Evolutionary conservation across 53 echinoderm and acorn worm genomes (phyloP).

Genomic region (Paelopatides confundens): DNA sequence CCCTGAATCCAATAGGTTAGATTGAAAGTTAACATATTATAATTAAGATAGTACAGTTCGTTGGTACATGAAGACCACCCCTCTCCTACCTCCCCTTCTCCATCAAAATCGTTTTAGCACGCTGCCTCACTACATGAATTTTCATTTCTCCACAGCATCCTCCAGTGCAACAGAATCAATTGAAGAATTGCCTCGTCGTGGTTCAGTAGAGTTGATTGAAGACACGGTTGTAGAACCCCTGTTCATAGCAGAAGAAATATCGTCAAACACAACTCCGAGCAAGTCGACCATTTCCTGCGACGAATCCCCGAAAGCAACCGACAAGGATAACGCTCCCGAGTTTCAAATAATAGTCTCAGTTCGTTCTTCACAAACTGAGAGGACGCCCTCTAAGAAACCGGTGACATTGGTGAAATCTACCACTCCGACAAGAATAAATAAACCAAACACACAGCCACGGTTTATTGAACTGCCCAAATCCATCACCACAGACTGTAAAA

Average conservation of each 20-base stretch:
- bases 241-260: conserved; percentile 5
- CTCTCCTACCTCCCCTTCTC: background rate
- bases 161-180: background rate
- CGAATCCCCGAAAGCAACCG: background rate
- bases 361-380: background rate
- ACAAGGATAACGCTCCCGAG: conserved; percentile 8
- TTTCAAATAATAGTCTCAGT: conserved; percentile 35
- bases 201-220: background rate
- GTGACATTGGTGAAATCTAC: background rate
- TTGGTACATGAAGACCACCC: too few relatives aligned
- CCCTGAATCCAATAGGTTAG: too few relatives aligned
- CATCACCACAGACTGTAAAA: conserved; percentile 65
- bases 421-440: background rate
- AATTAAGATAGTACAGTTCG: too few relatives aligned
- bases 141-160: too few relatives aligned
- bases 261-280: background rate
- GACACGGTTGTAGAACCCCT: background rate
- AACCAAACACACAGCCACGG: conserved; percentile 68
- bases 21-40: too few relatives aligned
- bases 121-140: too few relatives aligned
- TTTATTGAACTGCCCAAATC: conserved; percentile 80
- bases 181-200: background rate
- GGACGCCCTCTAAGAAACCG: background rate
- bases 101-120: too few relatives aligned
- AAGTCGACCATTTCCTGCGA: background rate